A percentile compares a stretch with the other conserved stretches of the same genome.
Conservation (phyloP, 2,797 vertebrate genomes). For the Chloroceryle inda region DNA sequence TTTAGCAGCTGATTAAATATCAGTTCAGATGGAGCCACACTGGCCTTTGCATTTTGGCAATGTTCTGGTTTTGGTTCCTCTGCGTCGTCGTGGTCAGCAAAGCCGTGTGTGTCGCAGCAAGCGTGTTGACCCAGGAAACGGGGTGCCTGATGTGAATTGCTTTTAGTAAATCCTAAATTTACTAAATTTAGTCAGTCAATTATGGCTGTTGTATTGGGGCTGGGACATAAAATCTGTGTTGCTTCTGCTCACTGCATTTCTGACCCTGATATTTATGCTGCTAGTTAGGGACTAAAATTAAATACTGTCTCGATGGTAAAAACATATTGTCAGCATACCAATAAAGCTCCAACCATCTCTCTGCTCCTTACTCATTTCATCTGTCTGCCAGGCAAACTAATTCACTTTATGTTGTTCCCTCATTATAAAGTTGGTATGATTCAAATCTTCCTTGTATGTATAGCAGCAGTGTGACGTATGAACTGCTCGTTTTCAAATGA, state of each 20-base stretch:
- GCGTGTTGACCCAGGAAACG: neutral
- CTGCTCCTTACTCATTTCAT: neutral
- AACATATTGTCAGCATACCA: neutral
- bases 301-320: slow-evolving; percentile 18
- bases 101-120: accelerated
- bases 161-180: neutral
- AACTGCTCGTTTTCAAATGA: neutral
- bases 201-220: neutral
- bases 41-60: neutral
- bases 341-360: neutral
- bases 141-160: neutral
- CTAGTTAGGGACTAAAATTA: slow-evolving; percentile 40
- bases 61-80: neutral
- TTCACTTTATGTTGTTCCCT: neutral
- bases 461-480: neutral
- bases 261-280: neutral
- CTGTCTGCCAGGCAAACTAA: neutral
- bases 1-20: neutral
- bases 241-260: neutral
- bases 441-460: neutral
- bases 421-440: neutral
- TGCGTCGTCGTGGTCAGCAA: neutral
- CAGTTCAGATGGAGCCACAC: accelerated
- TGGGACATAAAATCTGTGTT: neutral
- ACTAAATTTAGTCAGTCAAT: slow-evolving; percentile 19